A percentile compares a stretch with the other conserved stretches of the same genome.
Evolutionary conservation across 2,113 vertebrate genomes (phyloP).

Genomic region (Eidolon helvum): DNA sequence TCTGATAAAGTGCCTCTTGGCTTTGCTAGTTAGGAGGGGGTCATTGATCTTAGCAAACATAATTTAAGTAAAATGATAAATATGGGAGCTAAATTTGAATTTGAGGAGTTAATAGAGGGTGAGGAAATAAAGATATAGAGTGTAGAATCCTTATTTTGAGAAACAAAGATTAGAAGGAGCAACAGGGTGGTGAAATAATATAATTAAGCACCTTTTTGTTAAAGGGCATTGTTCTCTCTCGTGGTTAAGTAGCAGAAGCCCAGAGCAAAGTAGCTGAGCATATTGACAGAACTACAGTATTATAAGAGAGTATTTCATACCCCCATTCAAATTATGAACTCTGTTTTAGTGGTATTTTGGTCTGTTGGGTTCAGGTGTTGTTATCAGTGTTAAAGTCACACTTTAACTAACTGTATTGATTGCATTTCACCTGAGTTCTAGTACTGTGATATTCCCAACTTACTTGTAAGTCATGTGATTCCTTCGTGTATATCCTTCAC

Average conservation of each 20-base stretch:
- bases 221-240: background rate
- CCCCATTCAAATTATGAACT: background rate
- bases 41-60: background rate
- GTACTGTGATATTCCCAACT: background rate
- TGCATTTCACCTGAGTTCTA: background rate
- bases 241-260: background rate
- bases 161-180: background rate
- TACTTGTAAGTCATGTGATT: constrained; percentile 4
- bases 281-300: background rate
- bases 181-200: background rate
- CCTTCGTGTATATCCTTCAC: background rate
- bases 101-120: background rate
- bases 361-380: background rate
- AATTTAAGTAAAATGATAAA: background rate
- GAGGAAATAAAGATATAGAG: background rate
- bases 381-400: background rate
- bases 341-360: background rate
- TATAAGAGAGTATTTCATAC: background rate
- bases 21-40: background rate
- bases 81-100: constrained; percentile 2
- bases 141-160: background rate
- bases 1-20: background rate
- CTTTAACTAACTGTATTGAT: background rate
- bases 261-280: background rate
- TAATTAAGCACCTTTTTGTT: background rate